phyloP scores from a whole-genome alignment of 2,113 vertebrate genomes.

The Rattus rattus region DNA sequence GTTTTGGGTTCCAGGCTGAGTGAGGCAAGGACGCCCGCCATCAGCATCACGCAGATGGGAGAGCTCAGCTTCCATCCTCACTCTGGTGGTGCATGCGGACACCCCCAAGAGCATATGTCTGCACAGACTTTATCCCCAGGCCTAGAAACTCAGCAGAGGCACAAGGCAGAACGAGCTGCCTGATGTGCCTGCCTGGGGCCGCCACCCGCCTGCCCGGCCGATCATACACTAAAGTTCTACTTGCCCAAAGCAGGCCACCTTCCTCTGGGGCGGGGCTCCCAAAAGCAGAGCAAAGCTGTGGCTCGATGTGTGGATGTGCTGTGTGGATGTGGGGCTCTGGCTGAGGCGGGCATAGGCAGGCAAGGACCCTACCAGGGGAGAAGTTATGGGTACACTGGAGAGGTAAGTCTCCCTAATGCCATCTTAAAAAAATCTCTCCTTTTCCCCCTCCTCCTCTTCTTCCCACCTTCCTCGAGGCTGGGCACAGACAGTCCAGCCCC shows the following conservation, averaged over 20 bases:
- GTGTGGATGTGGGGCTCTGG: too few relatives aligned
- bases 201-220: background rate
- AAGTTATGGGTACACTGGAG: background rate
- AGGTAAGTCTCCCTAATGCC: background rate
- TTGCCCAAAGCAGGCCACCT: background rate
- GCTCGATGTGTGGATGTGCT: rapidly evolving
- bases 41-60: background rate
- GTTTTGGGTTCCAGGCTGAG: background rate
- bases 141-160: conserved; percentile 18
- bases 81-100: rapidly evolving
- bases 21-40: background rate
- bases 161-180: background rate
- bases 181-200: background rate
- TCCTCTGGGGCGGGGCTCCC: background rate
- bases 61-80: background rate
- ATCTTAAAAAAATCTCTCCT: too few relatives aligned
- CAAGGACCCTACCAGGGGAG: too few relatives aligned
- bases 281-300: background rate
- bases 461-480: too few relatives aligned
- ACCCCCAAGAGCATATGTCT: background rate
- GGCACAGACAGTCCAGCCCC: background rate
- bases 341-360: background rate
- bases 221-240: background rate
- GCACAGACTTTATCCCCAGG: conserved; percentile 6
- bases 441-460: too few relatives aligned